phyloP scores from a whole-genome alignment of 2,113 vertebrate genomes.

The Aphelocoma coerulescens region DNA sequence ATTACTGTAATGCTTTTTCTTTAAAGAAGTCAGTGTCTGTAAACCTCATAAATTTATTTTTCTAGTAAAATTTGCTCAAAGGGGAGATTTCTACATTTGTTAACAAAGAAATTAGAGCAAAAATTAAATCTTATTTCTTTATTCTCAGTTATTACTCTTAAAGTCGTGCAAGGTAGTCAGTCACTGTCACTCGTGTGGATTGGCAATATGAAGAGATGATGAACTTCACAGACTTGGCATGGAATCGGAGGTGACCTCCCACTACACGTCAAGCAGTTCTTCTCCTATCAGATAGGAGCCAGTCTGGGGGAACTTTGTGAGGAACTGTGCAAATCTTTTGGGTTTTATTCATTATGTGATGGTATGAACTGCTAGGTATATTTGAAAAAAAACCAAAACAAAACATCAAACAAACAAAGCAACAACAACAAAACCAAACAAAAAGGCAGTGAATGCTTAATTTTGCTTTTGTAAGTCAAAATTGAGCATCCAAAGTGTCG shows the following conservation, averaged over 20 bases:
- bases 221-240: background rate
- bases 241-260: background rate
- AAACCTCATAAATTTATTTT: background rate
- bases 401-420: background rate
- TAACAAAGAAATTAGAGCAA: background rate
- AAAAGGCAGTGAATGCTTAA: background rate
- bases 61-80: background rate
- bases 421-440: background rate
- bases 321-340: background rate
- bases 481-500: background rate
- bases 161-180: background rate
- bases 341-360: background rate
- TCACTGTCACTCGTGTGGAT: background rate
- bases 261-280: background rate
- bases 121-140: background rate
- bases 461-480: background rate
- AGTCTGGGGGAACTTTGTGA: background rate
- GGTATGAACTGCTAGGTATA: background rate
- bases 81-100: background rate
- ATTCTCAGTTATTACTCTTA: background rate
- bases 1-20: background rate
- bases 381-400: background rate
- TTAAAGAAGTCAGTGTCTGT: background rate
- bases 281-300: background rate
- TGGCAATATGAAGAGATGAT: background rate